Percentiles rank a stretch among this genome's conserved stretches.
Evolutionary conservation across 1,140 invertebrate species (phyloP).

Genomic region (Fopius arisanus): DNA sequence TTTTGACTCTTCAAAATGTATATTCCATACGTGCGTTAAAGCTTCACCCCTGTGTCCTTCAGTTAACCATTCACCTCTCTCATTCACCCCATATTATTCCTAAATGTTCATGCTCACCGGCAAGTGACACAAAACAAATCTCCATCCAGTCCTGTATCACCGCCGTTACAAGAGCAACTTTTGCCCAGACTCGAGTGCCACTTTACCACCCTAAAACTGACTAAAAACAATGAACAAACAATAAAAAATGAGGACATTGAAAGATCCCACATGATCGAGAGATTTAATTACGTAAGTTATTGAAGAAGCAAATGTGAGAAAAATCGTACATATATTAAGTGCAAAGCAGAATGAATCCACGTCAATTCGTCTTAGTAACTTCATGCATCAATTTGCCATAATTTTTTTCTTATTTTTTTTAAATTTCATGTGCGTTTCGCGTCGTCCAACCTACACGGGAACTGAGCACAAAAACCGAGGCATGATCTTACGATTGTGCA

Average conservation of each 20-base stretch:
- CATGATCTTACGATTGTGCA: conserved; percentile 61
- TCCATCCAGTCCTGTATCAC: conserved; percentile 45
- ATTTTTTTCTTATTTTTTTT: conserved; percentile 46
- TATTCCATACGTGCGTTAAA: conserved; percentile 13
- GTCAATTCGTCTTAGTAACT: conserved; percentile 39
- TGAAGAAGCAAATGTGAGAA: no score
- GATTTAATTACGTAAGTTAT: no score
- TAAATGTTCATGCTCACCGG: conserved; percentile 43
- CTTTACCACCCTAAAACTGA: neutral
- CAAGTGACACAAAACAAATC: conserved; percentile 64
- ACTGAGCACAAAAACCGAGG: conserved; percentile 45
- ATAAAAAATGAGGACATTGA: no score
- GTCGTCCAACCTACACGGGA: conserved; percentile 9
- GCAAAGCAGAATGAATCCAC: neutral
- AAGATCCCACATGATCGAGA: no score
- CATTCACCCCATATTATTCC: conserved; percentile 16
- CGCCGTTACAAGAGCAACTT: conserved; percentile 30
- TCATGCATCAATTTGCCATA: conserved; percentile 57
- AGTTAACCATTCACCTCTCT: conserved; percentile 21
- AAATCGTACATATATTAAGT: no score
- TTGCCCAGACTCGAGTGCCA: neutral
- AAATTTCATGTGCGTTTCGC: neutral
- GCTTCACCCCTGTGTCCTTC: conserved; percentile 4
- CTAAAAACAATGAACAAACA: neutral
- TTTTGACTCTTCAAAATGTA: conserved; percentile 24